These are phyloP conservation scores for Stichopus chloronotus DNA, from an alignment of 35 echinoderm and acorn worm genomes.

Conservation along the genomic window DNA sequence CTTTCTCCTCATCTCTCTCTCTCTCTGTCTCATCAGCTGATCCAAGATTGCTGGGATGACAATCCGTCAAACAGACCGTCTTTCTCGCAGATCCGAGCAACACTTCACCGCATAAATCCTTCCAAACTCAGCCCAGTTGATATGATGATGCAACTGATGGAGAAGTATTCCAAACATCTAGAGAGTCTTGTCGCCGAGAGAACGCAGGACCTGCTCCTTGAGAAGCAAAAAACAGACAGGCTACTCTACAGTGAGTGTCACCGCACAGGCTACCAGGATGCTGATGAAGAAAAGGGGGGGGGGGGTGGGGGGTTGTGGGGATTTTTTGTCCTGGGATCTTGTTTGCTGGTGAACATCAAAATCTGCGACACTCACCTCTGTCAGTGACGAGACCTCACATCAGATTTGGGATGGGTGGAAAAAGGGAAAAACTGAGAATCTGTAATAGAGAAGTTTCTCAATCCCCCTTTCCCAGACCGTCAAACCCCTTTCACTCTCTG, in stretches of 20 bases:
- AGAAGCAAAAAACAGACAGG: slow-evolving; percentile 98
- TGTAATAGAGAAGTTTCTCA: no score
- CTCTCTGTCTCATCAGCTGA: slow-evolving; percentile 59
- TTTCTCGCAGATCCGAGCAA: slow-evolving; percentile 81
- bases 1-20: no score
- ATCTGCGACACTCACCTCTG: no score
- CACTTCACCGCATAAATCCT: slow-evolving; percentile 90
- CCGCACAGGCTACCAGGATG: background rate
- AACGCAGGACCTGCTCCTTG: slow-evolving; percentile 82
- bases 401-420: no score
- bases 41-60: slow-evolving; percentile 83
- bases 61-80: slow-evolving; percentile 74
- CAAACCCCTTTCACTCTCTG: no score
- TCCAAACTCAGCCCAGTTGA: slow-evolving; percentile 96
- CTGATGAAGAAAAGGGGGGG: background rate
- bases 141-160: slow-evolving; percentile 99
- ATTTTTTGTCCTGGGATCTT: background rate
- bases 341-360: no score
- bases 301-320: no score
- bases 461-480: no score
- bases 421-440: no score
- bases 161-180: slow-evolving; percentile 97
- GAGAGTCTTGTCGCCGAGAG: slow-evolving; percentile 89
- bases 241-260: slow-evolving; percentile 91
- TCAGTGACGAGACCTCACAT: no score